A percentile compares a stretch with the other conserved stretches of the same genome.
Evolutionary conservation across 2,888 invertebrate genomes (phyloP).

Genomic region (Amphimallon solstitiale): DNA sequence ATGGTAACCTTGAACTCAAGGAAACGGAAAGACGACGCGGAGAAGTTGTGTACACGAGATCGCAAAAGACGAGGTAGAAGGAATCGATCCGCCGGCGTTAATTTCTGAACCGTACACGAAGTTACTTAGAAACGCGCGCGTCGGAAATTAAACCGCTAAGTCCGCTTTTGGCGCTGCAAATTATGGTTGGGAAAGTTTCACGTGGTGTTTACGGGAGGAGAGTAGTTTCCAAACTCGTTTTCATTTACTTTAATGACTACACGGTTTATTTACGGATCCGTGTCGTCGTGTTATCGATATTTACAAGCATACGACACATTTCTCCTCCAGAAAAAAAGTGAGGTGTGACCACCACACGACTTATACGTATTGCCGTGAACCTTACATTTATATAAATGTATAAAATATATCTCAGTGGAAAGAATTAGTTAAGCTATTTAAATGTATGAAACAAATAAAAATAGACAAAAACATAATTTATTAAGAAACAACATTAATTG

Average conservation of each 20-base stretch:
- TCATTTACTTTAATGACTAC: slow-evolving; percentile 23
- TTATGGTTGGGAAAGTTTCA: slow-evolving; percentile 32
- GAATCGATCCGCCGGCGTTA: slow-evolving; percentile 18
- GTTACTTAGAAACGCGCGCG: slow-evolving; percentile 1
- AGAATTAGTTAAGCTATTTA: no score
- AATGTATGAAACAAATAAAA: no score
- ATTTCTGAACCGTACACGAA: slow-evolving; percentile 17
- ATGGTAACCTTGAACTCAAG: no score
- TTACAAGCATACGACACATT: background rate
- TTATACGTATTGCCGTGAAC: no score
- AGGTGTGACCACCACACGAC: no score
- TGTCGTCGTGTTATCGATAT: background rate
- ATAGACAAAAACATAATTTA: no score
- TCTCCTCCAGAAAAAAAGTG: no score
- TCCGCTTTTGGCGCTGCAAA: slow-evolving; percentile 22
- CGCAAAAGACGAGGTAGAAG: background rate
- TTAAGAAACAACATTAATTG: no score
- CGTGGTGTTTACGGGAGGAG: slow-evolving; percentile 3
- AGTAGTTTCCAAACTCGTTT: slow-evolving; percentile 32
- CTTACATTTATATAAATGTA: no score
- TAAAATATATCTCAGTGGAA: no score
- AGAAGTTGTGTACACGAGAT: no score
- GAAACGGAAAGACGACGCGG: no score
- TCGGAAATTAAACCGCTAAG: slow-evolving; percentile 25
- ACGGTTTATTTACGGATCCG: background rate